These are phyloP conservation scores for Gymnocypris eckloni DNA, from an alignment of 2,797 vertebrate species.

Conservation along the genomic window DNA sequence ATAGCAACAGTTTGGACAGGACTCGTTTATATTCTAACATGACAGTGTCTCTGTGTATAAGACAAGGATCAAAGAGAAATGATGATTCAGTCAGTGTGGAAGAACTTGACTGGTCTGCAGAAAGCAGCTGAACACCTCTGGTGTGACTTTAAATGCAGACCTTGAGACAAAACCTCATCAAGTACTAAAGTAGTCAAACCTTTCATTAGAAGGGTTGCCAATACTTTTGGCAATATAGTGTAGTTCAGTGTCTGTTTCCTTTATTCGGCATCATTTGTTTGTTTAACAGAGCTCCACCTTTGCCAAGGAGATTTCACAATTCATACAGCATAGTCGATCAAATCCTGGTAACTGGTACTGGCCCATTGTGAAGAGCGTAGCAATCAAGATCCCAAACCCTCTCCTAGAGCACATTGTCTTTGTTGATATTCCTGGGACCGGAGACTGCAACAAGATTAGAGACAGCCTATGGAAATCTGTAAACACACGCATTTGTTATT, in stretches of 20 bases:
- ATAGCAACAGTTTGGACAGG: too few relatives aligned
- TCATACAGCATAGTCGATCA: neutral
- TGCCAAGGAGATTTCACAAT: neutral
- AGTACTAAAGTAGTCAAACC: too few relatives aligned
- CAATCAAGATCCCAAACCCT: slow-evolving; percentile 19
- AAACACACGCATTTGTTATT: neutral
- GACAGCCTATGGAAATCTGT: neutral
- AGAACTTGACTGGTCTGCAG: too few relatives aligned
- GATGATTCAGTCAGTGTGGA: too few relatives aligned
- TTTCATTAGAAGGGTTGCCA: too few relatives aligned
- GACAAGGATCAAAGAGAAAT: too few relatives aligned
- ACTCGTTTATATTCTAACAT: too few relatives aligned
- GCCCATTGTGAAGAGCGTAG: slow-evolving; percentile 69
- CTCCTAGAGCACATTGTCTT: slow-evolving; percentile 68
- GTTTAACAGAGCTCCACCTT: neutral
- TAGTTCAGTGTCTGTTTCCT: neutral
- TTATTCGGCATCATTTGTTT: neutral
- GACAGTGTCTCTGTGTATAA: too few relatives aligned
- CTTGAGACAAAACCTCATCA: too few relatives aligned
- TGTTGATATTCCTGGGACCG: slow-evolving; percentile 72
- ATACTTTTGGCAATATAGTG: too few relatives aligned
- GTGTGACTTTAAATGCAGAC: too few relatives aligned
- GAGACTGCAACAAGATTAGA: slow-evolving; percentile 60
- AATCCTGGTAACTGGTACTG: slow-evolving; percentile 56
- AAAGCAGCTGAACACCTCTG: too few relatives aligned